Evolutionary conservation across 1,140 invertebrate genomes (phyloP).

Genomic region (Trachymyrmex cornetzi): DNA sequence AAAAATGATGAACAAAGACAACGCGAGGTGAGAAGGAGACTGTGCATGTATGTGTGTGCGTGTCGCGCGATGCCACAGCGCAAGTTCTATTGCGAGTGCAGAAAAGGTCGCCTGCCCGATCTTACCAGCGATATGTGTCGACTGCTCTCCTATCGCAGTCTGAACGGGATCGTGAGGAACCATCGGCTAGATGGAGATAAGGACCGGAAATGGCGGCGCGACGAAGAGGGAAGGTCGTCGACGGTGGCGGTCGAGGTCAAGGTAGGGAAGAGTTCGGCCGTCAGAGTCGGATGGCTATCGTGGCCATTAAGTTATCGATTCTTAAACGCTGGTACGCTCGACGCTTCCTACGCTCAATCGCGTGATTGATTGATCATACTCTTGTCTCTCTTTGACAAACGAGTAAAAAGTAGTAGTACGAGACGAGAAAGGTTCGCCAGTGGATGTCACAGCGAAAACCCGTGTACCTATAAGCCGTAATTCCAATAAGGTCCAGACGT

Average conservation of each 20-base stretch:
- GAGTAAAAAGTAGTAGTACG: not conserved
- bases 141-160: constrained; percentile 77
- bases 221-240: constrained; percentile 30
- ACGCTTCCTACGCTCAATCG: not conserved
- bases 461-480: not conserved
- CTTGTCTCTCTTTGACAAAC: not conserved
- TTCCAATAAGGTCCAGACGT: not conserved
- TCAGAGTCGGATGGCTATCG: not conserved
- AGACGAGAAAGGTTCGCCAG: not conserved
- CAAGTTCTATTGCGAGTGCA: constrained; percentile 74
- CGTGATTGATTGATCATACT: not conserved
- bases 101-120: constrained; percentile 75
- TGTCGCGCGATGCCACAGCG: constrained; percentile 75
- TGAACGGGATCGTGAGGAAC: constrained; percentile 68
- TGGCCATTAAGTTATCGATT: constrained; percentile 39
- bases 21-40: constrained; percentile 6
- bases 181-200: constrained; percentile 32
- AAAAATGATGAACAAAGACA: constrained; percentile 54
- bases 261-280: constrained; percentile 62
- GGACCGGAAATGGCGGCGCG: constrained; percentile 31
- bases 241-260: constrained; percentile 46
- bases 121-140: constrained; percentile 78
- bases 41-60: not conserved
- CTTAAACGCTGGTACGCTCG: constrained; percentile 22
- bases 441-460: not conserved